Conservation (phyloP, 2,797 vertebrate species). For the Sebastes steindachneri region DNA sequence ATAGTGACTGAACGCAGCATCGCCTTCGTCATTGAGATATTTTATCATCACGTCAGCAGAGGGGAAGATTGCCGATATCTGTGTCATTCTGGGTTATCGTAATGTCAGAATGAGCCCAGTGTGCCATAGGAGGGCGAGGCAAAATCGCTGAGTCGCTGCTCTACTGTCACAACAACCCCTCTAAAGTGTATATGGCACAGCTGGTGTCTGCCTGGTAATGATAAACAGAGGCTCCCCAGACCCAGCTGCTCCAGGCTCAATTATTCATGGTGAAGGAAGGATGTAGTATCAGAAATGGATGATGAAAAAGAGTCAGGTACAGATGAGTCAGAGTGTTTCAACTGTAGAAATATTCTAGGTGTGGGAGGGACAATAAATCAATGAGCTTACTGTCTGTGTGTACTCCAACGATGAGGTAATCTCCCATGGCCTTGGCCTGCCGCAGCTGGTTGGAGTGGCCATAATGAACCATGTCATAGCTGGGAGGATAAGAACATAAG, state of each 20-base stretch:
- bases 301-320: background rate
- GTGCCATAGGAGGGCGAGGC: background rate
- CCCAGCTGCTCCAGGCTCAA: background rate
- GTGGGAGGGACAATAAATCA: background rate
- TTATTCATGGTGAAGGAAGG: background rate
- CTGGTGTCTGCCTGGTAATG: constrained; percentile 1
- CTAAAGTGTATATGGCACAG: background rate
- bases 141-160: background rate
- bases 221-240: background rate
- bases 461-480: constrained; percentile 98
- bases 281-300: background rate
- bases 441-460: constrained; percentile 96
- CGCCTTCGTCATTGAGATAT: background rate
- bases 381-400: constrained; percentile 90
- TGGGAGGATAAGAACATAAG: constrained; percentile 59
- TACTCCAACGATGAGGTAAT: constrained; percentile 95
- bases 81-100: constrained; percentile 20
- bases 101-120: constrained; percentile 11
- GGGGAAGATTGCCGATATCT: constrained; percentile 8
- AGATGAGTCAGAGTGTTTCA: background rate
- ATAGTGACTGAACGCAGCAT: background rate
- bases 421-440: constrained; percentile 95
- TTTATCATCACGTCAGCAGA: background rate
- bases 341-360: background rate
- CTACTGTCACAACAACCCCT: constrained; percentile 12